Base-by-base conservation (phyloP, 2,113 vertebrate genomes). In the Crotalus tigris region DNA sequence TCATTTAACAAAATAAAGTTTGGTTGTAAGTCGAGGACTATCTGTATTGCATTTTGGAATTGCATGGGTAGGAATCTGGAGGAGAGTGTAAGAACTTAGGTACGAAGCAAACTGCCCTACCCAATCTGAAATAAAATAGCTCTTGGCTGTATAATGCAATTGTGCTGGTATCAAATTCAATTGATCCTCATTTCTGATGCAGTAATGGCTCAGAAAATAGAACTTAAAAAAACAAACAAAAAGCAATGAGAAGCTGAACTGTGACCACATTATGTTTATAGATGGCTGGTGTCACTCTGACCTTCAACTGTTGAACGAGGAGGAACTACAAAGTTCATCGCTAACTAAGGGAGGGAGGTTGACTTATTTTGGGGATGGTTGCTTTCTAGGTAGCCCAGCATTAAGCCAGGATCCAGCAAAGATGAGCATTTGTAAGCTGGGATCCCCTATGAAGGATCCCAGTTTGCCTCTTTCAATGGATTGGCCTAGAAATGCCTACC, bases 101-200 rank as follows among this genome's bases (percentile, higher is more conserved):
- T 51, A 44, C 19, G 5, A 59, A 90, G 75, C 69, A 61, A 90
- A 29, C 92, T 90, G 88, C 46, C 92, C 59, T 33, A 61, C 86
- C 55, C 88, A 93, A 90, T 93, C 53, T 90, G 54, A 86, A 93
- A 61, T 90, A 86, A 86, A 93, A 86, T 88, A 51, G 3, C 55
- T 86, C 55, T 93, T 93, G 89, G 54, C 69, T 46, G 55, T 13
- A 13, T 93, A 93, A 93, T 90, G 55, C 26, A 90, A 93, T 93
- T 93, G 59, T 61, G 46, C 69, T 19, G n/a, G 69, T 75, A 86
- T 90, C 92, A 90, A 61, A 93, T 90, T 90, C 88, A 93, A 90
- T 93, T 88, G 64, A n/a, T 90, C 69, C 85, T 85, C n/a, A 26
- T 93, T 90, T 93, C 55, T 90, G 92, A 90, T 93, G 88, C 88